Percentiles rank a stretch among this genome's conserved stretches.
phyloP scores from a whole-genome alignment of 1,140 invertebrate species.

The Venustaconcha ellipsiformis region DNA sequence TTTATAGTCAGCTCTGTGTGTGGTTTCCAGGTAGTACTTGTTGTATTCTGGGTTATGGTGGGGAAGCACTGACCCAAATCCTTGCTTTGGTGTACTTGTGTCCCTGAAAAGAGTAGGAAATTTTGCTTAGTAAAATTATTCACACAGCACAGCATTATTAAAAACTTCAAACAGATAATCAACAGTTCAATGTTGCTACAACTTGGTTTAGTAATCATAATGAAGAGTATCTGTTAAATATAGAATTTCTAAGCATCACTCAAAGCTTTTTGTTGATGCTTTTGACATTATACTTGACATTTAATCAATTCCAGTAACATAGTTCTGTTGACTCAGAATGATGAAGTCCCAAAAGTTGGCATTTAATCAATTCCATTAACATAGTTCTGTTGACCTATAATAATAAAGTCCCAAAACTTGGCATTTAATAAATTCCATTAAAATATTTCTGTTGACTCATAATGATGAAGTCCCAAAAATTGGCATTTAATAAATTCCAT shows the following conservation, averaged over 20 bases:
- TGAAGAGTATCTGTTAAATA: neutral
- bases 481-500: too few relatives aligned
- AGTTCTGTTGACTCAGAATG: too few relatives aligned
- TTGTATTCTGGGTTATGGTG: slow-evolving; percentile 60
- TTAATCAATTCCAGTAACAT: too few relatives aligned
- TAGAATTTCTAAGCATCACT: neutral
- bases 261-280: neutral
- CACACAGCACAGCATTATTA: too few relatives aligned
- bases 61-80: slow-evolving; percentile 59
- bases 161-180: neutral
- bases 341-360: too few relatives aligned
- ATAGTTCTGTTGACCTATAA: too few relatives aligned
- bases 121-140: too few relatives aligned
- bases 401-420: neutral
- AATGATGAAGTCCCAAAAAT: too few relatives aligned
- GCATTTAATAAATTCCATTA: too few relatives aligned
- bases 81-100: slow-evolving; percentile 50
- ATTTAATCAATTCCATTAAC: too few relatives aligned
- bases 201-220: neutral
- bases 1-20: slow-evolving; percentile 59
- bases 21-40: slow-evolving; percentile 61
- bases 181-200: neutral
- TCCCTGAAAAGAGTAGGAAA: slow-evolving; percentile 48
- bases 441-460: too few relatives aligned
- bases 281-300: neutral